Percentiles rank a stretch among this genome's conserved stretches.
These are phyloP conservation scores for Sinocyclocheilus anophthalmus DNA, from an alignment of 2,113 vertebrate genomes.

Conservation along the genomic window DNA sequence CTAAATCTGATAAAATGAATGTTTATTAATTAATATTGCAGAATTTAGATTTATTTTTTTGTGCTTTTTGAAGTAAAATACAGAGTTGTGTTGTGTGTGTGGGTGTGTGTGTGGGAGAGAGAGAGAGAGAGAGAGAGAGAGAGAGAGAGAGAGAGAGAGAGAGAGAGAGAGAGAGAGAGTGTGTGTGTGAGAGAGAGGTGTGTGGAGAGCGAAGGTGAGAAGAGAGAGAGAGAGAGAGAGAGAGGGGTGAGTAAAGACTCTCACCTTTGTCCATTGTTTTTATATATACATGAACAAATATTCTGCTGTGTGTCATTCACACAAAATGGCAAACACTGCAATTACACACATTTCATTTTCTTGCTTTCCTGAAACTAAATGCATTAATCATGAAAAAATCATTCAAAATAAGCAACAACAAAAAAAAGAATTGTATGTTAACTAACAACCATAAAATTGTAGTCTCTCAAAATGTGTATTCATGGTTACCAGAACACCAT, in stretches of 20 bases:
- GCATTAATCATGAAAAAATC: too few relatives aligned
- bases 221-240: not conserved
- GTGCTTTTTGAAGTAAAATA: not conserved
- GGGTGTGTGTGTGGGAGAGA: too few relatives aligned
- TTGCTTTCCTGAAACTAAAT: not conserved
- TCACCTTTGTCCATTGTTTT: not conserved
- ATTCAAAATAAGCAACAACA: not conserved
- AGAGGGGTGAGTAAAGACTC: not conserved
- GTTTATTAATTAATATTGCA: not conserved
- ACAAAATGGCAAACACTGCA: not conserved
- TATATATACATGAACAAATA: too few relatives aligned
- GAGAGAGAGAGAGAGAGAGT: too few relatives aligned
- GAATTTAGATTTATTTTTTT: not conserved
- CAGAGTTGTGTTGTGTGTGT: not conserved
- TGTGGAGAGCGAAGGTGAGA: too few relatives aligned
- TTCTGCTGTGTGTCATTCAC: not conserved
- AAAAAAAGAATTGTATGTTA: not conserved
- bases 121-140: too few relatives aligned
- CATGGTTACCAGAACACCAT: not conserved
- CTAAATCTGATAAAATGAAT: not conserved
- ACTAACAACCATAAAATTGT: not conserved
- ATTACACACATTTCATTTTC: not conserved
- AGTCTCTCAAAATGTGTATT: not conserved
- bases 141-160: too few relatives aligned
- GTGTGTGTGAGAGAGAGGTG: too few relatives aligned